phyloP scores from a whole-genome alignment of 2,113 vertebrate species.

The Hippocampus zosterae region DNA sequence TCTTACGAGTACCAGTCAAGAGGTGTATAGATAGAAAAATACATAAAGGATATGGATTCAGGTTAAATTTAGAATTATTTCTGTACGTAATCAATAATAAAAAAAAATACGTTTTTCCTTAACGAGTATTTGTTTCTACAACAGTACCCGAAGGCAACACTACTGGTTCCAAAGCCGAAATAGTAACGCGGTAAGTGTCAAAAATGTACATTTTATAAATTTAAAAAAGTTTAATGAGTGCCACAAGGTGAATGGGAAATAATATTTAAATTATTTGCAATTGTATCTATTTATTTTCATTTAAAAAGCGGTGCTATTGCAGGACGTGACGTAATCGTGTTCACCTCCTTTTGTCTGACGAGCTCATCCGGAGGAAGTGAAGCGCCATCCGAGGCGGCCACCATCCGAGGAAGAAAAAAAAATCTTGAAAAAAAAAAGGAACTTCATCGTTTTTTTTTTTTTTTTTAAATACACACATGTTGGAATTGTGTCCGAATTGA shows the following conservation, averaged over 20 bases:
- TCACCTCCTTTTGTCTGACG: slow-evolving; percentile 60
- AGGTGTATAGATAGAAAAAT: too few relatives aligned
- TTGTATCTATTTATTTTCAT: background rate
- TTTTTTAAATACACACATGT: slow-evolving; percentile 36
- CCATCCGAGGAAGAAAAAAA: slow-evolving; percentile 49
- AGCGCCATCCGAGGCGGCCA: slow-evolving; percentile 64
- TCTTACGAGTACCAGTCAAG: too few relatives aligned
- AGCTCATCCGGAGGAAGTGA: slow-evolving; percentile 74
- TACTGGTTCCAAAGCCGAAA: background rate
- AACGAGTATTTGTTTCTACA: background rate
- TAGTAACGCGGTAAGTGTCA: background rate
- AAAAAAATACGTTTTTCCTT: background rate
- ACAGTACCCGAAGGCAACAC: slow-evolving; percentile 23
- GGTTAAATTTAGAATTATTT: too few relatives aligned
- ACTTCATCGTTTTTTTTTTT: slow-evolving; percentile 50
- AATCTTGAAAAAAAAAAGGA: slow-evolving; percentile 58
- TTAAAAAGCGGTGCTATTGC: background rate
- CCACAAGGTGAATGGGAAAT: background rate
- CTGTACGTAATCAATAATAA: too few relatives aligned
- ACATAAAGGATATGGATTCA: too few relatives aligned
- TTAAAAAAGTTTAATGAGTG: background rate
- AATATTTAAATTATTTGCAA: background rate
- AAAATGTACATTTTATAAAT: background rate
- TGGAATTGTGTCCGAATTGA: slow-evolving; percentile 33
- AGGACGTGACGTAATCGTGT: slow-evolving; percentile 64